A percentile compares a stretch with the other conserved stretches of the same genome.
phyloP scores from a whole-genome alignment of 2,888 invertebrate genomes.

The Hydriomena furcata region DNA sequence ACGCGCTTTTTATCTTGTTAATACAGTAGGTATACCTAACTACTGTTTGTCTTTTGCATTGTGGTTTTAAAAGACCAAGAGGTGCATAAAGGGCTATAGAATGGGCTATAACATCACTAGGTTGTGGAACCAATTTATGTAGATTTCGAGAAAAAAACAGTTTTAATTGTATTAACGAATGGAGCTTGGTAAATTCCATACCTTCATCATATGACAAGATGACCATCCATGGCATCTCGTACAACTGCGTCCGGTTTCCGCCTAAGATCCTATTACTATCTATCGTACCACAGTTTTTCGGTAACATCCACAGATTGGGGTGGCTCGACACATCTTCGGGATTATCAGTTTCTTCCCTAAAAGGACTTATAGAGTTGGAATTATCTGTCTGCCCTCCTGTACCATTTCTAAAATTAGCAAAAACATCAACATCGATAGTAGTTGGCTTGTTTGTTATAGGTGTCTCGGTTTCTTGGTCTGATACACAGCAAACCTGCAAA shows the following conservation, averaged over 20 bases:
- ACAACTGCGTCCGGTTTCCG: constrained; percentile 84
- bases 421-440: neutral
- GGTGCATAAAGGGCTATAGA: too few relatives aligned
- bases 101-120: too few relatives aligned
- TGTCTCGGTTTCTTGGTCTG: neutral
- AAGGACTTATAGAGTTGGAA: constrained; percentile 6
- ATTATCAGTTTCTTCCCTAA: constrained; percentile 13
- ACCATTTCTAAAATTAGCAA: constrained; percentile 13
- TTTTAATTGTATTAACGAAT: too few relatives aligned
- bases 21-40: too few relatives aligned
- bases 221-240: constrained; percentile 91
- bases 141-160: too few relatives aligned
- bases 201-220: constrained; percentile 84
- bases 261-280: constrained; percentile 82
- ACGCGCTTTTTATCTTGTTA: too few relatives aligned
- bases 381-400: neutral
- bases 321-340: constrained; percentile 36
- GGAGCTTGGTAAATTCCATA: constrained; percentile 32
- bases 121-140: too few relatives aligned
- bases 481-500: constrained; percentile 53
- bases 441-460: constrained; percentile 2
- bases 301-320: constrained; percentile 46
- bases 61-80: too few relatives aligned
- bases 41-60: too few relatives aligned
- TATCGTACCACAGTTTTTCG: constrained; percentile 81